Evolutionary conservation across 1,140 invertebrate species (phyloP), one percentile per base, ranked within the genome.

Genomic region (Octopus bimaculoides): DNA sequence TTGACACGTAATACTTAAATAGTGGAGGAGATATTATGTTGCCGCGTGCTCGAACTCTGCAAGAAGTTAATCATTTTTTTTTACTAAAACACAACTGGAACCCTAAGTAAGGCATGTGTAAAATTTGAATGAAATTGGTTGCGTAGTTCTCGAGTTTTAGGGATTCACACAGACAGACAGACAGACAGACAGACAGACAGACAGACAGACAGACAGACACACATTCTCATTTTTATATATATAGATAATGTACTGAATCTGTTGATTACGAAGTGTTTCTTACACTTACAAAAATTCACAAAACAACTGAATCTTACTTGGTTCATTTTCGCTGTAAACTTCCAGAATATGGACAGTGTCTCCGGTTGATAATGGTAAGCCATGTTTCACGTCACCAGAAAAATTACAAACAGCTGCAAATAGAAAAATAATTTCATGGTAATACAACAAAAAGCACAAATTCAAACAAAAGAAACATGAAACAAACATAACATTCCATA

Each of bases 281-380:
- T n/a, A 14, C 1, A 14, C 73, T 74, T 52, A 14, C 73, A 20
- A 9, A n/a, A n/a, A 74, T 14, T 12, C 17, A 52, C 10, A 20
- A 20, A 74, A 74, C 10, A 26, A 17, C 20, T 10, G 20, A 75
- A 52, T 9, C 74, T 53, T 75, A 75, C 74, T 12, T 75, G 74
- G 52, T 9, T 10, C 52, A 52, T 75, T 53, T 75, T 52, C 52
- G 5, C 92, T 92, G 91, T 94, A 96, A 92, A 97, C 95, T 91
- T 97, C 96, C 82, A 96, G 90, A 84, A 97, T 96, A 87, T 97
- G 95, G 5, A 97, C 93, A 12, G 94, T 95, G 86, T 98, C 96
- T 81, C 96, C 96, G 84, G 97, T 96, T 89, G 96, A 95, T 81
- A 97, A 89, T 12, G 94, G 93, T 77, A 97, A 90, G 52, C 95